Percentiles rank a stretch among this genome's conserved stretches.
Evolutionary conservation across 2,797 vertebrate species (phyloP).

Genomic region (Enteromius trimaculatus): DNA sequence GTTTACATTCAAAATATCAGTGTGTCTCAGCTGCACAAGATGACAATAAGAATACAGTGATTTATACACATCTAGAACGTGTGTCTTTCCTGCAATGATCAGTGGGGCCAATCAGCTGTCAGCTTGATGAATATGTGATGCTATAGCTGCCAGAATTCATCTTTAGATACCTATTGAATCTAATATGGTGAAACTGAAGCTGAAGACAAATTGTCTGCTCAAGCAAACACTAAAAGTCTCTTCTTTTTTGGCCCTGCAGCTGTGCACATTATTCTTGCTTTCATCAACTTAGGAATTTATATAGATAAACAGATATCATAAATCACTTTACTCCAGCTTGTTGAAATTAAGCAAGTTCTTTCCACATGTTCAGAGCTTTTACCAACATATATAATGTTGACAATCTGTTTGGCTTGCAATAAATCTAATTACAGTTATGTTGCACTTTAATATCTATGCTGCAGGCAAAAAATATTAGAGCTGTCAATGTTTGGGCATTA

Average conservation of each 20-base stretch:
- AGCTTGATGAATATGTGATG: constrained; percentile 29
- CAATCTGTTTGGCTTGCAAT: background rate
- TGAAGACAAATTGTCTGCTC: constrained; percentile 16
- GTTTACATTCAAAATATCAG: background rate
- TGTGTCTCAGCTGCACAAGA: background rate
- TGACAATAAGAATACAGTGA: constrained; percentile 8
- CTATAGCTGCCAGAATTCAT: constrained; percentile 30
- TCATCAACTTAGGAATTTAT: background rate
- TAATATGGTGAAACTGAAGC: constrained; percentile 1
- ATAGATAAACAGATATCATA: background rate
- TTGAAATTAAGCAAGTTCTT: background rate
- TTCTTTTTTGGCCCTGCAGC: constrained; percentile 8
- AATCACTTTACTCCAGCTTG: background rate
- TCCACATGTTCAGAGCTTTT: background rate
- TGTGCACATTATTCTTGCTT: constrained; percentile 1
- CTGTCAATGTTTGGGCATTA: too few relatives aligned
- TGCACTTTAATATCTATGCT: too few relatives aligned
- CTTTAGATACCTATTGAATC: constrained; percentile 23
- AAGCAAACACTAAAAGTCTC: background rate
- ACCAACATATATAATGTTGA: background rate
- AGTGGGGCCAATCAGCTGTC: constrained; percentile 23
- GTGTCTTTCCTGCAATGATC: constrained; percentile 6
- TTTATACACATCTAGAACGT: constrained; percentile 29
- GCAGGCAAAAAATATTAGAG: too few relatives aligned
- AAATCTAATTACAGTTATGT: background rate